Evolutionary conservation across 2,888 invertebrate species (phyloP).

Genomic region (Cephus spinipes): DNA sequence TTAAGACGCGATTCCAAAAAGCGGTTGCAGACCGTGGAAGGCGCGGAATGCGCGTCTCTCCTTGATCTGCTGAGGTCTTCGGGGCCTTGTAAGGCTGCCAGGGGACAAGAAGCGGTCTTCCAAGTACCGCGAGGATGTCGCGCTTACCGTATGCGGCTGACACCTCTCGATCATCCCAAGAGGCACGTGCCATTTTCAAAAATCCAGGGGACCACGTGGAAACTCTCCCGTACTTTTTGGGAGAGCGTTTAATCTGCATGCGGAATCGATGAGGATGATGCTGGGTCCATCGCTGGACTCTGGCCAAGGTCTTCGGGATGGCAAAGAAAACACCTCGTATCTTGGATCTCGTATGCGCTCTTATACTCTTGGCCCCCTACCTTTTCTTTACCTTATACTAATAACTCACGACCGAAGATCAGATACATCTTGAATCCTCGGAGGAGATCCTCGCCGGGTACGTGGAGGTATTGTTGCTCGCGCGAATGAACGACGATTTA

Average conservation of each 20-base stretch:
- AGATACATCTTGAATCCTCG: constrained; percentile 26
- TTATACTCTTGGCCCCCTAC: not conserved
- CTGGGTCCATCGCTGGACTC: not conserved
- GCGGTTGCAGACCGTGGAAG: constrained; percentile 20
- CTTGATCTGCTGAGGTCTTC: not conserved
- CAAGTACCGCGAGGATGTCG: constrained; percentile 1
- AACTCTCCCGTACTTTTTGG: not conserved
- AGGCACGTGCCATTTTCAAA: not conserved
- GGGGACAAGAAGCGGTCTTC: constrained; percentile 3
- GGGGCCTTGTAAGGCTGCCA: constrained; percentile 4
- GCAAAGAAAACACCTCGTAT: not conserved
- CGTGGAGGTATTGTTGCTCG: constrained; percentile 14
- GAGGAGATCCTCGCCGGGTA: not conserved
- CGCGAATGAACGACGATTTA: constrained; percentile 49
- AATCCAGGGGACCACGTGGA: not conserved
- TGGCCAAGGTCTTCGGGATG: not conserved
- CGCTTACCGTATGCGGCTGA: not conserved
- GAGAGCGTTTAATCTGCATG: not conserved
- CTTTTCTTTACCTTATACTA: constrained; percentile 29
- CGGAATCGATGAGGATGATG: not conserved
- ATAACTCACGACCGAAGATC: constrained; percentile 48
- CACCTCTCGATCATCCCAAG: constrained; percentile 1
- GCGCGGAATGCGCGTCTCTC: not conserved
- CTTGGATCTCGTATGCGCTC: not conserved
- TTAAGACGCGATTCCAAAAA: constrained; percentile 38